Percentiles rank a stretch among this genome's conserved stretches.
Evolutionary conservation across 2,797 vertebrate genomes (phyloP).

Genomic region (Psittacula echo): DNA sequence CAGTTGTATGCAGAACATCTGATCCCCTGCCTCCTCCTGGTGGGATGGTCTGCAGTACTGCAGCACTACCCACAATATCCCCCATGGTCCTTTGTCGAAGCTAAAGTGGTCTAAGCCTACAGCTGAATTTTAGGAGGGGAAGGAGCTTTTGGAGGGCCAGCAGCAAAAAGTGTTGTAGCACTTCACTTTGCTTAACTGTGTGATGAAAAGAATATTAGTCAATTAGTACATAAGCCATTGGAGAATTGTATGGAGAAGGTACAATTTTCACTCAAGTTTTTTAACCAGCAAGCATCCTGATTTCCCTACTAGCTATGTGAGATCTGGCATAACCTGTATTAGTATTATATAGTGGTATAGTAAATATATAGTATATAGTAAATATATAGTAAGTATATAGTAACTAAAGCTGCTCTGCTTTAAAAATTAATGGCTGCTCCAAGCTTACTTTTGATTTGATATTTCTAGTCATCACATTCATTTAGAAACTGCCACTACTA

Average conservation of each 20-base stretch:
- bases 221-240: neutral
- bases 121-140: neutral
- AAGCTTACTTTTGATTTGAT: neutral
- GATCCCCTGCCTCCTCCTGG: neutral
- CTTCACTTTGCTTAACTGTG: neutral
- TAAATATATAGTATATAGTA: neutral
- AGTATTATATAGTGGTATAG: neutral
- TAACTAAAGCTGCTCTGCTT: neutral
- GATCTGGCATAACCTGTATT: neutral
- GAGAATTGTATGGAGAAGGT: neutral
- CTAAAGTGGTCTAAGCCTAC: neutral
- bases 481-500: neutral
- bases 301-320: neutral
- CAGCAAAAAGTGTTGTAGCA: neutral
- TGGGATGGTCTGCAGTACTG: neutral
- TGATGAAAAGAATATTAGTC: neutral
- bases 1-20: neutral
- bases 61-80: neutral
- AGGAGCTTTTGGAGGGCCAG: neutral
- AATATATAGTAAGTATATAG: neutral
- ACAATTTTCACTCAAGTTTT: neutral
- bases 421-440: neutral
- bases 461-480: neutral
- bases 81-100: neutral
- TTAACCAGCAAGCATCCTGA: neutral